Conservation (phyloP, 2,113 vertebrate species). For the Onychostruthus taczanowskii region DNA sequence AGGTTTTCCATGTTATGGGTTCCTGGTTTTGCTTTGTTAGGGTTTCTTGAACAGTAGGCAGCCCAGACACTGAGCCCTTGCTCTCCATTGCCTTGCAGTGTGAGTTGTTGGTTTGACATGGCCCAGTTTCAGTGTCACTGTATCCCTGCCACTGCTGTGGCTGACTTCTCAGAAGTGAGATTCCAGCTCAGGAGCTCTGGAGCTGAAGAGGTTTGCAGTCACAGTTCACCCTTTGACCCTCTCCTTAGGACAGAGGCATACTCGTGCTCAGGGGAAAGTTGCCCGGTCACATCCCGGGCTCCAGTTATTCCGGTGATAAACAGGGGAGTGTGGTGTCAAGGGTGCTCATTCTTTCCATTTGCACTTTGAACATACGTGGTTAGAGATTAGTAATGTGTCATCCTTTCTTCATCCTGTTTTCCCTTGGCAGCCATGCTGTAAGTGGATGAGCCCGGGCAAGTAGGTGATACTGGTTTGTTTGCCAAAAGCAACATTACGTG, state of each 20-base stretch:
- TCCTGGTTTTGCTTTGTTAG: not conserved
- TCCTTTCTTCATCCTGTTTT: slow-evolving; percentile 50
- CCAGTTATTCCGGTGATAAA: not conserved
- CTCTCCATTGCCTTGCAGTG: not conserved
- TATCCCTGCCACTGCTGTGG: not conserved
- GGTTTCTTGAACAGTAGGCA: not conserved
- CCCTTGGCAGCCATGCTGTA: slow-evolving; percentile 25
- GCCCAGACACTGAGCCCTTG: not conserved
- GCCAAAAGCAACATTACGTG: slow-evolving; percentile 8
- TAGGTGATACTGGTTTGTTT: slow-evolving; percentile 28
- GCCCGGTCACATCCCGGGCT: not conserved
- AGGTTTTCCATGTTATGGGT: not conserved
- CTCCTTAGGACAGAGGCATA: not conserved
- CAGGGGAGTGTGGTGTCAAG: not conserved
- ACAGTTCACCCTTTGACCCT: not conserved
- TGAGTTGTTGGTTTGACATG: not conserved
- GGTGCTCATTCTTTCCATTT: slow-evolving; percentile 35
- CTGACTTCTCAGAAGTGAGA: not conserved
- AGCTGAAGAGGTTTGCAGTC: not conserved
- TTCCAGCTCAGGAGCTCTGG: not conserved
- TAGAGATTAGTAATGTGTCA: slow-evolving; percentile 48
- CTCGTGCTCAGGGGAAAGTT: not conserved
- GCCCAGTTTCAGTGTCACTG: not conserved
- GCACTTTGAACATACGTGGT: not conserved
- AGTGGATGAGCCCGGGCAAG: slow-evolving; percentile 35